Evolutionary conservation across 1,140 invertebrate genomes (phyloP), one percentile per base, ranked within the genome.

Genomic region (Archegozetes longisetosus): DNA sequence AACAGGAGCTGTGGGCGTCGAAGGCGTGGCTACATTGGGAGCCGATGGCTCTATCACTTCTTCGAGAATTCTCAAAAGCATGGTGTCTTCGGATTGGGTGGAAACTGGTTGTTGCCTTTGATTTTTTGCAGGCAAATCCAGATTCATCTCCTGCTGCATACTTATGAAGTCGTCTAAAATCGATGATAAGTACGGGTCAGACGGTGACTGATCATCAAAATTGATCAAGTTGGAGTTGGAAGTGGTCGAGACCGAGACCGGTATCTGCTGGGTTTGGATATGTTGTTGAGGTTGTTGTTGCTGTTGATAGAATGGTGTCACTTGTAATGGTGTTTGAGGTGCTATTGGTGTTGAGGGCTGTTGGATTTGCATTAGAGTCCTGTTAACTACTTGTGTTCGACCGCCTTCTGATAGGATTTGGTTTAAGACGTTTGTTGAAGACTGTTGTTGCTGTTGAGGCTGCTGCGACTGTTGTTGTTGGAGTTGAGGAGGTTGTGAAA

Each of bases 161-260:
- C 64, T 66, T 57, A 60, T 65, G 48, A 89, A 82, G 71, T 85
- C 81, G 75, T 89, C 86, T 62, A 91, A 69, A 65, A 91, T 81
- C 64, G 84, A 83, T 3, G 85, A 87, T 29, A 89, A 72, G 61
- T 82, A 74, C 17, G 82, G 79, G 74, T 89, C 86, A 53, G 77
- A 77, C 55, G 75, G 73, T 57, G 76, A 74, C n/a, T n/a, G n/a
- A 63, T 29, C 49, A 20, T 49, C 75, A 60, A 49, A 60, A 64
- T 52, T 68, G 65, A 22, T 68, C 57, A 28, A 27, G 28, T 3
- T 49, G 28, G n/a, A 26, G 51, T 50, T 56, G 49, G 52, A 29
- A 24, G 28, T 57, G 51, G 20, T 51, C 20, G 50, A 25, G 4
- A 25, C 20, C 4, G 6, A 51, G n/a, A 12, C n/a, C n/a, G 50